Evolutionary conservation across 2,113 vertebrate genomes (phyloP), one percentile per base, ranked within the genome.

Genomic region (Phrynocephalus versicolor): DNA sequence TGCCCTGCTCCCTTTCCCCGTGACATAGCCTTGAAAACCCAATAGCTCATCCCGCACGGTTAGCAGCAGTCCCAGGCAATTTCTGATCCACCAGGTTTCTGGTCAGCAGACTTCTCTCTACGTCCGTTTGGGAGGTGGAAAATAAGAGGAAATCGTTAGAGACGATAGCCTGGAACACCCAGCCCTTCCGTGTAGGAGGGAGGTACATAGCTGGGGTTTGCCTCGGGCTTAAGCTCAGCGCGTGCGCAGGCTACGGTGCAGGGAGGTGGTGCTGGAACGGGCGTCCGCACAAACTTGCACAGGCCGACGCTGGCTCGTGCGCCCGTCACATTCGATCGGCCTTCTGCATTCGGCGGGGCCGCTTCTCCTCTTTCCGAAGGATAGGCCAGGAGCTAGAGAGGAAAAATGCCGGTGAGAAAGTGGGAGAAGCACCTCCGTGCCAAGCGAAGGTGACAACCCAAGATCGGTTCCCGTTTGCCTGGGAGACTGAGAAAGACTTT

Each of bases 111-210:
- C 70, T 33, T 41, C 64, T 70, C 7, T 76, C 39, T 84, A 27
- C 6, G 37, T 27, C 9, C 77, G 33, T 81, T 85, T 64, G 30
- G n/a, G 25, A 57, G 39, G 27, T 72, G 71, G 55, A 51, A 37
- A 85, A 85, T 9, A 51, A 27, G 57, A 85, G 84, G 84, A 85
- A 74, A 74, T 65, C 1, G 39, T 37, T 37, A 2, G 19, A 75
- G 84, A 85, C 39, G 84, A 55, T 4, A 10, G n/a, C n/a, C 23
- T 6, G n/a, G 69, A 77, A 55, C 77, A 37, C 77, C 70, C 84
- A 65, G 4, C 67, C 30, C 58, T 65, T 62, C 77, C 14, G 84
- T 21, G 84, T 41, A 51, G 84, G 84, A 81, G 30, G 69, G 39
- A 51, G n/a, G 16, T 51, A 5, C 57, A 33, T 3, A 60, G 21